Evolutionary conservation across 2,888 invertebrate species (phyloP).

Genomic region (Sesamia inferens): DNA sequence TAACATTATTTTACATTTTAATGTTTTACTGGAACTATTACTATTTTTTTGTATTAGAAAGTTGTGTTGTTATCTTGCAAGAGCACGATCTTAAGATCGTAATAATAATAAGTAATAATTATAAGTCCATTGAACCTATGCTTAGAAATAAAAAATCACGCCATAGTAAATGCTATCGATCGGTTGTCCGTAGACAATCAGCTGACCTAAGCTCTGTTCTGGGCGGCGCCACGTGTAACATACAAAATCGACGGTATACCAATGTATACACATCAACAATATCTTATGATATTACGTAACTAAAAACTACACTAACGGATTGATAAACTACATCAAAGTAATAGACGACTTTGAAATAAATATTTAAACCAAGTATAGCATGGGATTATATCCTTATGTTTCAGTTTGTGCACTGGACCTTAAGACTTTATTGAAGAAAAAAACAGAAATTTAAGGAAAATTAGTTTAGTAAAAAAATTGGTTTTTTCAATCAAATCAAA

Average conservation of each 20-base stretch:
- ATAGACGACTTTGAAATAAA: too few relatives aligned
- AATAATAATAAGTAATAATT: background rate
- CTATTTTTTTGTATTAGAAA: background rate
- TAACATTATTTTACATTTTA: background rate
- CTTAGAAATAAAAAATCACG: background rate
- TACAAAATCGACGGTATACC: background rate
- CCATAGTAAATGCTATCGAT: constrained; percentile 19
- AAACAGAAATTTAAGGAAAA: too few relatives aligned
- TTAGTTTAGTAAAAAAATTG: too few relatives aligned
- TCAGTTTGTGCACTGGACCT: too few relatives aligned
- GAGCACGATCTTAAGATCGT: background rate
- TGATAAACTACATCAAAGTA: too few relatives aligned
- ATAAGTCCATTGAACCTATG: background rate
- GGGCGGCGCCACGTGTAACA: constrained; percentile 7
- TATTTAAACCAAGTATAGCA: too few relatives aligned
- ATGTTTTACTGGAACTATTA: background rate
- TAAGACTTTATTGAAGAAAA: too few relatives aligned
- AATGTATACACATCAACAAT: too few relatives aligned
- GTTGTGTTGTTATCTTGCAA: background rate
- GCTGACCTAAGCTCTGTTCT: background rate
- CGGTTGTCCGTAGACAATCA: constrained; percentile 1
- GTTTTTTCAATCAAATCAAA: too few relatives aligned
- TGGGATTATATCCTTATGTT: too few relatives aligned
- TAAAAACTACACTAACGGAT: too few relatives aligned
- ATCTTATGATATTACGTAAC: too few relatives aligned